Evolutionary conservation across 2,797 vertebrate species (phyloP).

Genomic region (Coccyzus lansbergi): DNA sequence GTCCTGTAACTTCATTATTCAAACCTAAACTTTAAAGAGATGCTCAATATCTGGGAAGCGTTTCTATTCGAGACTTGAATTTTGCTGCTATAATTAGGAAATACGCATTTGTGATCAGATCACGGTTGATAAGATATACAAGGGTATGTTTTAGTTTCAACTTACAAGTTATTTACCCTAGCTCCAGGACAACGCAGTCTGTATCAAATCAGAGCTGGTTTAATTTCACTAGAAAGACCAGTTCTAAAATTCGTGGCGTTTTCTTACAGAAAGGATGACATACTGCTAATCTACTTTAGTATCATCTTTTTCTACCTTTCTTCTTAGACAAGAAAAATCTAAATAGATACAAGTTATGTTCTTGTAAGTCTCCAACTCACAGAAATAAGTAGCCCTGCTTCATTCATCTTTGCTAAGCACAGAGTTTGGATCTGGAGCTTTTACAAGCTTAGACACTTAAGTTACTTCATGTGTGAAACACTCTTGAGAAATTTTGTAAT

Average conservation of each 20-base stretch:
- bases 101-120: background rate
- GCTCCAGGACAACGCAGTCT: background rate
- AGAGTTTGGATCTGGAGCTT: background rate
- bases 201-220: background rate
- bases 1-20: background rate
- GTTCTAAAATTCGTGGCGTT: background rate
- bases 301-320: background rate
- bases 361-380: background rate
- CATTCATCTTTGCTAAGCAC: background rate
- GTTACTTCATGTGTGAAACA: background rate
- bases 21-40: background rate
- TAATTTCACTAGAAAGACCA: background rate
- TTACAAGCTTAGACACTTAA: background rate
- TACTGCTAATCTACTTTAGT: background rate
- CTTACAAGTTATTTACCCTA: background rate
- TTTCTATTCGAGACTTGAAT: background rate
- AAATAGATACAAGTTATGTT: background rate
- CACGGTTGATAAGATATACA: background rate
- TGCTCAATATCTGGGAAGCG: background rate
- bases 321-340: background rate
- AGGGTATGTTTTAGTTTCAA: background rate
- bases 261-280: background rate
- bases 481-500: background rate
- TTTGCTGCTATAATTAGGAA: background rate
- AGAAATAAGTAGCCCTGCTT: background rate